Conservation (phyloP, 2,797 vertebrate genomes). For the Muscicapa striata region DNA sequence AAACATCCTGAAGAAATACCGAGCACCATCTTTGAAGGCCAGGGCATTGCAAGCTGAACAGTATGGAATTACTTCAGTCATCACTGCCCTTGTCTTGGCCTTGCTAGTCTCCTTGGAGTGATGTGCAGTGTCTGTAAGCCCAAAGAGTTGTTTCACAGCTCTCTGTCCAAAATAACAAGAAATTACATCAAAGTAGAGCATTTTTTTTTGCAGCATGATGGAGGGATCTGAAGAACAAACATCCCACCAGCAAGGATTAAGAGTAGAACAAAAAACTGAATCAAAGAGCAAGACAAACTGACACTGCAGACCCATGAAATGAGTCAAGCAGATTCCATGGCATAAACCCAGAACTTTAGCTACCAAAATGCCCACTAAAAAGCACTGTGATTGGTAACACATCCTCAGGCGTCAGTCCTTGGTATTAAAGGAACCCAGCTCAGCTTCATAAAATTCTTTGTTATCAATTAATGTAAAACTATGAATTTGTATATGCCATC, state of each 20-base stretch:
- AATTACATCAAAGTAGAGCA: background rate
- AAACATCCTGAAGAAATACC: background rate
- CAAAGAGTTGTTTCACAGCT: background rate
- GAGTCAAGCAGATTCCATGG: background rate
- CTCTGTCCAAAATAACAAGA: background rate
- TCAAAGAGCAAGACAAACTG: background rate
- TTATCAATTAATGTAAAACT: background rate
- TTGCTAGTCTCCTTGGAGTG: background rate
- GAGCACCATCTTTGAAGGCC: background rate
- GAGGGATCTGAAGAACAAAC: background rate
- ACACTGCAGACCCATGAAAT: background rate
- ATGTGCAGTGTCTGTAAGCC: background rate
- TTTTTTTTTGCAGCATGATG: background rate
- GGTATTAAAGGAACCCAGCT: background rate
- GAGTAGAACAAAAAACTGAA: background rate
- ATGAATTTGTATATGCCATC: fast-evolving
- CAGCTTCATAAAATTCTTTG: background rate
- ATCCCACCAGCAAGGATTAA: background rate
- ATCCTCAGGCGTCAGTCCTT: background rate
- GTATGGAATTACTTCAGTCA: background rate
- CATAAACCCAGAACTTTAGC: background rate
- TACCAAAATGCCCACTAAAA: background rate
- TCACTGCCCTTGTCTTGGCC: background rate
- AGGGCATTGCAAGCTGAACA: background rate
- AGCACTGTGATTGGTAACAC: background rate